phyloP scores from a whole-genome alignment of 1,140 invertebrate genomes.

The Paraescarpia echinospica region DNA sequence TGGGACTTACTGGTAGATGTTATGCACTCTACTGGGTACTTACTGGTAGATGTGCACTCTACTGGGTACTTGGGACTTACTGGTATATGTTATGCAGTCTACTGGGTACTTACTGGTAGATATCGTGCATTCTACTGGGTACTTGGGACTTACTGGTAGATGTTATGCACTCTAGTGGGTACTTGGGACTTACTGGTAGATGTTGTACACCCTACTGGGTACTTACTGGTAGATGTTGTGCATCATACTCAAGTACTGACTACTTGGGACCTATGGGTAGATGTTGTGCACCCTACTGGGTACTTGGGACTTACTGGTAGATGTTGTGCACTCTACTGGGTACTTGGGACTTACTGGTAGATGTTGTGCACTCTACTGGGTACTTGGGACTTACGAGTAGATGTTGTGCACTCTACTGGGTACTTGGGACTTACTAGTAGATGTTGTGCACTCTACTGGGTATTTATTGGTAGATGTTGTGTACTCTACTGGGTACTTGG shows the following conservation, averaged over 20 bases:
- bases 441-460: not conserved
- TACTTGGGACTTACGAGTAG: not conserved
- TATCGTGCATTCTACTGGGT: not conserved
- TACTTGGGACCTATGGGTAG: not conserved
- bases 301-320: not conserved
- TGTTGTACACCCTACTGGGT: not conserved
- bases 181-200: not conserved
- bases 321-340: not conserved
- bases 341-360: not conserved
- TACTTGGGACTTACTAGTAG: not conserved
- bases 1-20: too few relatives aligned
- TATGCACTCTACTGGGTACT: too few relatives aligned
- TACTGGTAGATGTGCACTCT: not conserved
- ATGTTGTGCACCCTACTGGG: not conserved
- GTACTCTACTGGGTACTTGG: not conserved
- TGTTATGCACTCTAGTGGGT: not conserved
- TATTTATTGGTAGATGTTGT: not conserved
- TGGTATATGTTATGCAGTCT: not conserved
- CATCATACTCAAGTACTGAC: not conserved
- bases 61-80: not conserved
- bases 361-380: not conserved
- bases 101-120: conserved; percentile 1
- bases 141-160: not conserved
- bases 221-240: not conserved
- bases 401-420: not conserved